Evolutionary conservation across 35 echinoderm and acorn worm genomes (phyloP).

Genomic region (Anneissia japonica): DNA sequence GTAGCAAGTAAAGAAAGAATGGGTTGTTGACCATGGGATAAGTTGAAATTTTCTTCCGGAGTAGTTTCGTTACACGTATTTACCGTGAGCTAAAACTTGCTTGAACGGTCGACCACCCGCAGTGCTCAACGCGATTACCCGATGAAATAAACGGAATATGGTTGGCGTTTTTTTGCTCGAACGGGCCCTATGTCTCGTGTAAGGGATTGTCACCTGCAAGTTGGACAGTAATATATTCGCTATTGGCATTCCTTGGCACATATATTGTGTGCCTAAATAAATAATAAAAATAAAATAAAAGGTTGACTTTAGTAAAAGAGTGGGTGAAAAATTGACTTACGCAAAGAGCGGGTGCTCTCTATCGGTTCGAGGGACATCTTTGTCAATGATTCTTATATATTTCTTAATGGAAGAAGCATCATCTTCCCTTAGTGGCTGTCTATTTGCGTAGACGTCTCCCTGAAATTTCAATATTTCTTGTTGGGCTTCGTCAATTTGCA

Average conservation of each 20-base stretch:
- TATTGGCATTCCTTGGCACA: neutral
- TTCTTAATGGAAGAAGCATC: conserved; percentile 58
- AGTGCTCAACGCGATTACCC: too few species aligned
- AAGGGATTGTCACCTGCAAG: too few species aligned
- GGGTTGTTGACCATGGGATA: too few species aligned
- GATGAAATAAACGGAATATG: too few species aligned
- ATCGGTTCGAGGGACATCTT: conserved; percentile 96
- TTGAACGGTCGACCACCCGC: too few species aligned
- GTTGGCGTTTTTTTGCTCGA: too few species aligned
- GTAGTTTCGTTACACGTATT: too few species aligned
- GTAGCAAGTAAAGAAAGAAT: too few species aligned
- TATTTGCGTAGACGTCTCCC: conserved; percentile 56
- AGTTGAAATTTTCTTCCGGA: too few species aligned
- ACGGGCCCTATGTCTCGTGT: too few species aligned
- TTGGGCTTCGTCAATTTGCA: neutral
- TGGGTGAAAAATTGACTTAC: conserved; percentile 25
- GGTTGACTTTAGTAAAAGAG: neutral
- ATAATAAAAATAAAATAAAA: neutral
- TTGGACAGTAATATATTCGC: too few species aligned
- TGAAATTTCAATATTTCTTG: neutral
- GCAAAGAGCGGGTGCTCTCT: conserved; percentile 72
- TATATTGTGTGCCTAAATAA: neutral
- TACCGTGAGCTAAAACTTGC: too few species aligned
- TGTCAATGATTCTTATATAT: conserved; percentile 86
- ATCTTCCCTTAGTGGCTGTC: conserved; percentile 54